Conservation (phyloP, 2,113 vertebrate species). For the Macheiramphus alcinus region DNA sequence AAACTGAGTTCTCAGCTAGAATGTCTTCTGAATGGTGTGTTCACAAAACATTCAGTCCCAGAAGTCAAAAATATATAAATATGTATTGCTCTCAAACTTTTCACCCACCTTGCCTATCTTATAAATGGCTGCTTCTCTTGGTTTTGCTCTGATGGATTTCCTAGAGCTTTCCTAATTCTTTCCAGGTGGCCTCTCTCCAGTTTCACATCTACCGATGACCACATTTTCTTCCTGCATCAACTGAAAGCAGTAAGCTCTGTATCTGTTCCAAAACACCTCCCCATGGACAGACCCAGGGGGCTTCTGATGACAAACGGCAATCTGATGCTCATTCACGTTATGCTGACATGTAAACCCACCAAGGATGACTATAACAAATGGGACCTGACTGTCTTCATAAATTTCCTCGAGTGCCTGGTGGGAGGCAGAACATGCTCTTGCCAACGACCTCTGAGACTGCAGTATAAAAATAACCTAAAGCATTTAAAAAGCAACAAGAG, state of each 20-base stretch:
- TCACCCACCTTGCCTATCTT: background rate
- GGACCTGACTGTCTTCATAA: background rate
- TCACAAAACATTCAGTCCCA: background rate
- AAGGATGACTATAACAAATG: conserved; percentile 12
- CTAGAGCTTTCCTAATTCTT: background rate
- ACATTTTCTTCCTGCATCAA: background rate
- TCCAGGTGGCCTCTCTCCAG: background rate
- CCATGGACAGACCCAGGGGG: background rate
- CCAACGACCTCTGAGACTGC: background rate
- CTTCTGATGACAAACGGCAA: background rate
- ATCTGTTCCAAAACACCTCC: background rate
- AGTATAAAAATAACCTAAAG: conserved; percentile 44
- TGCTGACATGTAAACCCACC: background rate
- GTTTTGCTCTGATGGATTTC: background rate
- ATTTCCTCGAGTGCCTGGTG: conserved; percentile 8
- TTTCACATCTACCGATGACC: background rate
- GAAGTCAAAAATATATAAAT: background rate
- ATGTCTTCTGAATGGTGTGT: background rate
- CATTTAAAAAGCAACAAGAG: conserved; percentile 28
- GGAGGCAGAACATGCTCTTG: conserved; percentile 21
- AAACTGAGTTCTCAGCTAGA: background rate
- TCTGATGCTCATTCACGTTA: background rate
- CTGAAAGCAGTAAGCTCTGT: background rate
- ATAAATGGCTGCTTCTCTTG: background rate
- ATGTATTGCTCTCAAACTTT: background rate